phyloP scores from a whole-genome alignment of 2,113 vertebrate genomes.

The Pholis gunnellus region DNA sequence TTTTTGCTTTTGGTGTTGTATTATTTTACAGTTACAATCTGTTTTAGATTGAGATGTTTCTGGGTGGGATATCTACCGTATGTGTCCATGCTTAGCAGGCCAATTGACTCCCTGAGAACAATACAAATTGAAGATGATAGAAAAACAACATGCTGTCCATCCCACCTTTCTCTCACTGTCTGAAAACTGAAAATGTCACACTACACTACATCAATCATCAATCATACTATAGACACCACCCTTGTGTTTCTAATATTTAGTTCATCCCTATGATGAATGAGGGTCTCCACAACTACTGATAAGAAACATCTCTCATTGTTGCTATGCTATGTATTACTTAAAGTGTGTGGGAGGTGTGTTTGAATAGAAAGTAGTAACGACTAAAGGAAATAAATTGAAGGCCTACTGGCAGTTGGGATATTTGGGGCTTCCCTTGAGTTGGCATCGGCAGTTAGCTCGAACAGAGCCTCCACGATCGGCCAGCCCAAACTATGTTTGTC shows the following conservation, averaged over 20 bases:
- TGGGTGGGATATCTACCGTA: conserved; percentile 15
- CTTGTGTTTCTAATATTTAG: conserved; percentile 9
- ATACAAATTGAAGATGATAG: conserved; percentile 18
- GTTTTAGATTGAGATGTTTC: conserved; percentile 41
- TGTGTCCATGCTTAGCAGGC: conserved; percentile 10
- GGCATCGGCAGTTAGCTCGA: neutral
- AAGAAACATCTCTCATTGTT: neutral
- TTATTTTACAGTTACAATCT: conserved; percentile 33
- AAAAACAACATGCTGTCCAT: conserved; percentile 17
- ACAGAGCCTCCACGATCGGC: neutral
- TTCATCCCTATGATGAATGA: neutral
- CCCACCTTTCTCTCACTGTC: neutral
- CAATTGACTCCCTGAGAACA: conserved; percentile 3
- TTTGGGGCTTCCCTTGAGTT: neutral
- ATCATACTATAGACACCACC: neutral
- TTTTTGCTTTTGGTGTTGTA: conserved; percentile 37
- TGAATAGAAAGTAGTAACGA: neutral
- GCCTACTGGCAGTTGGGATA: neutral
- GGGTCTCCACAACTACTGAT: neutral
- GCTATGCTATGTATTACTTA: neutral
- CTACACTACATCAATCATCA: neutral
- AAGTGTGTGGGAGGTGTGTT: neutral
- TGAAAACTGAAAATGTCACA: conserved; percentile 11
- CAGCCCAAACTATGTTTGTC: neutral
- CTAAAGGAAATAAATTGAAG: conserved; percentile 8